Evolutionary conservation across 1,140 invertebrate species (phyloP).

Genomic region (Drosophila cardini): DNA sequence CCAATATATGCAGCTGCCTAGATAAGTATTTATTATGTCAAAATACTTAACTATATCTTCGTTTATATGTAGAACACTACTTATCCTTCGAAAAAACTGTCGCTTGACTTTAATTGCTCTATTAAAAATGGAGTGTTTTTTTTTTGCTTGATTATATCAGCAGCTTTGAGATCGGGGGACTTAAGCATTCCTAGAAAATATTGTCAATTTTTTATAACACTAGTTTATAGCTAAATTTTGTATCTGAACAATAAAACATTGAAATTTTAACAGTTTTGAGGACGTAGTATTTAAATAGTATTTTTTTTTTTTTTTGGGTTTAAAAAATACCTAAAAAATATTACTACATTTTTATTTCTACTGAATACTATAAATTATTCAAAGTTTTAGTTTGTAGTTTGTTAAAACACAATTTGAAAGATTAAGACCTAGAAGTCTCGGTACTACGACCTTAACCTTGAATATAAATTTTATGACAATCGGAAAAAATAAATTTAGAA

Average conservation of each 20-base stretch:
- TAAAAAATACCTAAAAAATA: too few species aligned
- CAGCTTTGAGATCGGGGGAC: too few species aligned
- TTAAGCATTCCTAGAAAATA: too few species aligned
- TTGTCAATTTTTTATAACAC: too few species aligned
- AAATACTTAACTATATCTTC: slow-evolving; percentile 29
- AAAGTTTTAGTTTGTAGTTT: neutral
- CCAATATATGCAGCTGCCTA: slow-evolving; percentile 8
- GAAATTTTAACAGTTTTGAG: too few species aligned
- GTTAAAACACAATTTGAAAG: neutral
- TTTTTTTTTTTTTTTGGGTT: too few species aligned
- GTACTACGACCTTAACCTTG: neutral
- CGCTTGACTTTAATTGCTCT: slow-evolving; percentile 17
- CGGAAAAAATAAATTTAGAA: neutral
- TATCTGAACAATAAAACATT: too few species aligned
- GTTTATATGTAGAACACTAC: neutral
- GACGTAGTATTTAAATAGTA: too few species aligned
- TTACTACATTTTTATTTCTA: too few species aligned
- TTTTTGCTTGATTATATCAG: neutral
- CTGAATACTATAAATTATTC: neutral
- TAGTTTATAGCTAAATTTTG: too few species aligned
- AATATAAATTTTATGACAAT: neutral
- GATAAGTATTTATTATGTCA: slow-evolving; percentile 39
- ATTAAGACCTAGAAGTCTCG: neutral
- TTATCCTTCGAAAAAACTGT: neutral
- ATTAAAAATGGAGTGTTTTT: slow-evolving; percentile 3